Evolutionary conservation across 2,888 invertebrate genomes (phyloP).

Genomic region (Xestia sexstrigata): DNA sequence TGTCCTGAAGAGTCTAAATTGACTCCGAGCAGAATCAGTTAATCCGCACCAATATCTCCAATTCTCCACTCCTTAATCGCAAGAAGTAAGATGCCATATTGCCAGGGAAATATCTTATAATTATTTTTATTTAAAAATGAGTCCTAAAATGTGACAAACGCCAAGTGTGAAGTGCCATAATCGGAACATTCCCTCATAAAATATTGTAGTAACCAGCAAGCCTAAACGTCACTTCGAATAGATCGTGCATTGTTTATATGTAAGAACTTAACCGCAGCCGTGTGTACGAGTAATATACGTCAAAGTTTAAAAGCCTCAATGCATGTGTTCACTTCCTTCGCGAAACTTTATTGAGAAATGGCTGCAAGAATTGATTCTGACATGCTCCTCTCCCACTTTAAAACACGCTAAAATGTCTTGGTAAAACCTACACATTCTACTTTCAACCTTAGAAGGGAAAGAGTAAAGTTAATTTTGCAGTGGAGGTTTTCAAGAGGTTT

Average conservation of each 20-base stretch:
- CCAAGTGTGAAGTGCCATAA: neutral
- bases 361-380: slow-evolving; percentile 88
- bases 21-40: neutral
- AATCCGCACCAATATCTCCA: neutral
- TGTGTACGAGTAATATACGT: slow-evolving; percentile 76
- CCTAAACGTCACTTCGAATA: slow-evolving; percentile 39
- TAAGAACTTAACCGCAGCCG: slow-evolving; percentile 64
- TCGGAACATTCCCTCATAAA: neutral
- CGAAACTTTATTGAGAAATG: slow-evolving; percentile 89
- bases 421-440: slow-evolving; percentile 41
- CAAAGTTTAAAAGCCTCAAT: slow-evolving; percentile 88
- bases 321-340: slow-evolving; percentile 78
- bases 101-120: neutral
- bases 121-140: neutral
- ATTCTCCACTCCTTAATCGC: too few relatives aligned
- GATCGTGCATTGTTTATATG: slow-evolving; percentile 56
- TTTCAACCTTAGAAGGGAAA: slow-evolving; percentile 40
- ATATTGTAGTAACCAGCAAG: slow-evolving; percentile 4
- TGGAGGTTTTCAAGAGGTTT: slow-evolving; percentile 61
- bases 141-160: neutral
- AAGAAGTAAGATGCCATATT: neutral
- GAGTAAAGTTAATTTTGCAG: slow-evolving; percentile 57
- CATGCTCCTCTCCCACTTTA: slow-evolving; percentile 83
- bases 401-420: slow-evolving; percentile 82
- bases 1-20: neutral